Evolutionary conservation across 2,113 vertebrate species (phyloP).

Genomic region (Eulacestoma nigropectus): DNA sequence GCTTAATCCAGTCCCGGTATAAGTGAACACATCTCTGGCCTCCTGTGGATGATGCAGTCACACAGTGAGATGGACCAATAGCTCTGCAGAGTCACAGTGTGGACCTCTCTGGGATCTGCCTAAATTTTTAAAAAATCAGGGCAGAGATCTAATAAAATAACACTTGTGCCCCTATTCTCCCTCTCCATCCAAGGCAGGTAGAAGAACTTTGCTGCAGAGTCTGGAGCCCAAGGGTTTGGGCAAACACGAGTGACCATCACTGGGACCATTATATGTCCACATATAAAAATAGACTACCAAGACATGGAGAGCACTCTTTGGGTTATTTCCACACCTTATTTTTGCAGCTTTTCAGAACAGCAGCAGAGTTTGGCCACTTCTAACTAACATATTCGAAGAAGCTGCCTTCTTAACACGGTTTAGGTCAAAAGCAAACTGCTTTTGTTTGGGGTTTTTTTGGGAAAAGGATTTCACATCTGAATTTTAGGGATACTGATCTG

Average conservation of each 20-base stretch:
- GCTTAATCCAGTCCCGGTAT: not conserved
- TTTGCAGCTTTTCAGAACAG: not conserved
- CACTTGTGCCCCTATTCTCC: not conserved
- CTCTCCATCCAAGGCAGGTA: accelerated
- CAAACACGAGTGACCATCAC: not conserved
- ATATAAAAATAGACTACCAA: not conserved
- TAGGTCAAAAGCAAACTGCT: not conserved
- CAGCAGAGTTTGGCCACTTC: not conserved
- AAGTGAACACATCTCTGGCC: not conserved
- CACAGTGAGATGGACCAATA: not conserved
- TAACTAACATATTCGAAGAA: not conserved
- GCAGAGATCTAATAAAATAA: not conserved
- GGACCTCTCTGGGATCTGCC: not conserved
- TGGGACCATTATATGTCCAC: too few relatives aligned
- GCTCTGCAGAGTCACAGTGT: not conserved
- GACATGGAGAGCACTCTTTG: not conserved
- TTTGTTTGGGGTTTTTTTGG: not conserved
- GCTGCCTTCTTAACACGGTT: not conserved
- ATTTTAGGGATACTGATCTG: not conserved
- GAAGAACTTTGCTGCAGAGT: not conserved
- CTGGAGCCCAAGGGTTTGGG: not conserved
- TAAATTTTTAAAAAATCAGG: not conserved
- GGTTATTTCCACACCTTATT: not conserved
- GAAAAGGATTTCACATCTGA: not conserved
- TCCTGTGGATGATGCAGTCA: not conserved